Percentiles rank a stretch among this genome's conserved stretches.
Evolutionary conservation across 2,888 invertebrate species (phyloP).

Genomic region (Napeogenes inachia): DNA sequence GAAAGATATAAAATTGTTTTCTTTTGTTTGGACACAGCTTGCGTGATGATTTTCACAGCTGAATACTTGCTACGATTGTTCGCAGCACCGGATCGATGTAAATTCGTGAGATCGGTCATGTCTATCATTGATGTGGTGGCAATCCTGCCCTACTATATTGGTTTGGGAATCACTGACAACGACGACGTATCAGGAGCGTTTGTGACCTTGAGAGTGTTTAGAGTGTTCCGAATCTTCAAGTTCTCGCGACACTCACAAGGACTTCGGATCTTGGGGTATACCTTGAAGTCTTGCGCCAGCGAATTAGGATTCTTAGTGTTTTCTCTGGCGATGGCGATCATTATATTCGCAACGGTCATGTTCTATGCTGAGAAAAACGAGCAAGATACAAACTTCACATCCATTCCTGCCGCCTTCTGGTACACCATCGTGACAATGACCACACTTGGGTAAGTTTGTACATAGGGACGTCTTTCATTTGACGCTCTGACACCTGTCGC

Average conservation of each 20-base stretch:
- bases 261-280: constrained; percentile 98
- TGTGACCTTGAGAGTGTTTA: constrained; percentile 98
- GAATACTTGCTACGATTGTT: constrained; percentile 97
- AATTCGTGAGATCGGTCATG: constrained; percentile 99
- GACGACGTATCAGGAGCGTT: constrained; percentile 99
- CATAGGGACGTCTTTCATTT: constrained; percentile 4
- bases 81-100: constrained; percentile 98
- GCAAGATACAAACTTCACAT: constrained; percentile 97
- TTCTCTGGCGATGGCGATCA: constrained; percentile 99
- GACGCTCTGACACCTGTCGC: constrained; percentile 61
- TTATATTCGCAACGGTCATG: constrained; percentile 99
- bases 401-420: constrained; percentile 99
- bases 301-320: constrained; percentile 99
- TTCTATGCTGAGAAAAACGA: constrained; percentile 99
- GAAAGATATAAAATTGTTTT: constrained; percentile 98
- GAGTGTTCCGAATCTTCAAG: constrained; percentile 99
- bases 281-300: constrained; percentile 98
- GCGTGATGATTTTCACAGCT: constrained; percentile 99
- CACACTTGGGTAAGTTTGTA: constrained; percentile 93
- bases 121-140: constrained; percentile 99
- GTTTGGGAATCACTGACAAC: constrained; percentile 97
- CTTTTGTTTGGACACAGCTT: constrained; percentile 99
- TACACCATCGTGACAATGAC: constrained; percentile 99
- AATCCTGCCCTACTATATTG: constrained; percentile 99
- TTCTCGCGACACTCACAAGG: constrained; percentile 99